Percentiles rank a stretch among this genome's conserved stretches.
Evolutionary conservation across 2,113 vertebrate species (phyloP).

Genomic region (Riparia riparia): DNA sequence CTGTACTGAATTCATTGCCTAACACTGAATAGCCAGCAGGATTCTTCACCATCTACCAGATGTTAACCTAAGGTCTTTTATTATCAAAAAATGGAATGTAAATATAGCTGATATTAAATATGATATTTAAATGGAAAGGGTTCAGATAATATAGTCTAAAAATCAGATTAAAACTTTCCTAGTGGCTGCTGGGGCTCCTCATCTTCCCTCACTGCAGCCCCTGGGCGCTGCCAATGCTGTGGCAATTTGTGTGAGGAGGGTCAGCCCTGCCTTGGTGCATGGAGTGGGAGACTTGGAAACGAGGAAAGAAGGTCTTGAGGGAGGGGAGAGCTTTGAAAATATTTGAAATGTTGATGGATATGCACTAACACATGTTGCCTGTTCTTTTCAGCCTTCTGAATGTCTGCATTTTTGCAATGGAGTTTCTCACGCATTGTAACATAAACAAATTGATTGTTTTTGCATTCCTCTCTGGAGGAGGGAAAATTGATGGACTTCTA

Average conservation of each 20-base stretch:
- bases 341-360: neutral
- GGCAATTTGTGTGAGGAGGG: neutral
- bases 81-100: neutral
- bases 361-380: neutral
- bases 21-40: neutral
- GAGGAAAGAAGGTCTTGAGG: no score
- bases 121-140: neutral
- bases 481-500: no score
- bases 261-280: neutral
- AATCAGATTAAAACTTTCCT: neutral
- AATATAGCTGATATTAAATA: neutral
- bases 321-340: neutral
- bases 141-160: neutral
- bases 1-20: neutral
- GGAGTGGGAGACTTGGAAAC: rapidly evolving
- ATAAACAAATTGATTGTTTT: no score
- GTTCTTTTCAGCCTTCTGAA: no score
- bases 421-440: no score
- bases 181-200: neutral
- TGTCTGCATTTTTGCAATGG: no score
- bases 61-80: neutral
- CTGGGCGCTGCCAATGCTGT: rapidly evolving
- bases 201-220: no score
- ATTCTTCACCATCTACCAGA: neutral
- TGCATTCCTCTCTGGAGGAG: no score